Base-by-base conservation (phyloP, 2,113 vertebrate species). In the Xenopus laevis region DNA sequence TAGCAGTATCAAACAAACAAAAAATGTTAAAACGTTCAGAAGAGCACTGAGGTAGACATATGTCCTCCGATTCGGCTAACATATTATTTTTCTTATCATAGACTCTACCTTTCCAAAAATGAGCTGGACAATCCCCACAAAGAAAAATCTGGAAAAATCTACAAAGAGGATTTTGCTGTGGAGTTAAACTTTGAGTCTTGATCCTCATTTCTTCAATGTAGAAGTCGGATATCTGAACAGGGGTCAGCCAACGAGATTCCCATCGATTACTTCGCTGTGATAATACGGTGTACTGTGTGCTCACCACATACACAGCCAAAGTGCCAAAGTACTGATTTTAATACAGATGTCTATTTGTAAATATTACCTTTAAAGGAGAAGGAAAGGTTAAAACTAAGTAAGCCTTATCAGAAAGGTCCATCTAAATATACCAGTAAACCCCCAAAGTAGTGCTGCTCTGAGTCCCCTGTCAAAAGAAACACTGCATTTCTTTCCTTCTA, bases 71-170 rank as follows among this genome's bases (percentile, higher is more conserved):
- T 40, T 40, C 8, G 6, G 8, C 33, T 40, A 40, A 7, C 8
- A 40, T 40, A 40, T 9, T 40, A 40, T 40, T 40, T 9, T 59
- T 68, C 82, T 70, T 83, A 81, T 84, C 78, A 72, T 84, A 99
- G 97, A 78, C 87, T 99, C 50, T 92, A 91, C 76, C 85, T 98
- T 78, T 72, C 89, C 60, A 93, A 95, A 79, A 93, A 93, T 10
- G 91, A 98, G 81, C 71, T 98, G 79, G 97, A 99, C 83, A 99
- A 99, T 83, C 93, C 92, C 33, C 94, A 99, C 85, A 98, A 98
- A 75, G 78, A 84, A 30, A 96, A 93, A 86, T 92, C 87, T 9
- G 98, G 96, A 94, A 89, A 92, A 70, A 80, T 95, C 80, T 99
- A 97, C 80, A 89, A 85, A 58, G 89, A 94, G 71, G 82, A 87